Conservation (phyloP, 35 echinoderm and acorn worm species). For the Lytechinus variegatus region DNA sequence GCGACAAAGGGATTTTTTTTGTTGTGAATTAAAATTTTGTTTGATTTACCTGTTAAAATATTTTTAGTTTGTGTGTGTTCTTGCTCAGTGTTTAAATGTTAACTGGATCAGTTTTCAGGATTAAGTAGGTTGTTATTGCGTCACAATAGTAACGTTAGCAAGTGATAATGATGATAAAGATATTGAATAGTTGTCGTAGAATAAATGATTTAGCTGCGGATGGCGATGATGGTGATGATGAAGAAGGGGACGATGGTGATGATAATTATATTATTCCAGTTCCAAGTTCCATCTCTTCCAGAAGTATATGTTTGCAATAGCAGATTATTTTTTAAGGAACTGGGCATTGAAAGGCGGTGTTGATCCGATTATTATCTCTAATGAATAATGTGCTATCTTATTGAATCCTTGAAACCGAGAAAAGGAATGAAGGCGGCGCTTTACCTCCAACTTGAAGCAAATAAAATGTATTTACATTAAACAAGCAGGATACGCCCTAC, state of each 20-base stretch:
- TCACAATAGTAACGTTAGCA: neutral
- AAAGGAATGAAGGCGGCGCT: neutral
- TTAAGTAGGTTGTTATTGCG: too few relatives aligned
- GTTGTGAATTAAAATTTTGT: constrained; percentile 50
- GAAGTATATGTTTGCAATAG: too few relatives aligned
- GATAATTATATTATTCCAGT: too few relatives aligned
- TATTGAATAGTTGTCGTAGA: too few relatives aligned
- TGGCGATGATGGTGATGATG: too few relatives aligned
- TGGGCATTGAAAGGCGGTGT: too few relatives aligned
- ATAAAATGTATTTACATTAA: neutral
- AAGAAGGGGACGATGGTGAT: too few relatives aligned
- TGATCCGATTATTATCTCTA: neutral
- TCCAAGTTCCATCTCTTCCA: too few relatives aligned
- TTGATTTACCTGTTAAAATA: constrained; percentile 41
- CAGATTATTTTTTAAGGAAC: too few relatives aligned
- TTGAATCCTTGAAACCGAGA: neutral
- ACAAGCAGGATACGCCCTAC: neutral
- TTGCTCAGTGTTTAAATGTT: neutral
- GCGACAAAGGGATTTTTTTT: constrained; percentile 8
- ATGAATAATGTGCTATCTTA: neutral
- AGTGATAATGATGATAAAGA: neutral
- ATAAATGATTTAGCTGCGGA: too few relatives aligned
- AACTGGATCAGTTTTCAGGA: too few relatives aligned
- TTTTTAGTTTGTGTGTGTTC: neutral
- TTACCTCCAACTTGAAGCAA: neutral